phyloP scores from a whole-genome alignment of 2,797 vertebrate species.

The Dermochelys coriacea region DNA sequence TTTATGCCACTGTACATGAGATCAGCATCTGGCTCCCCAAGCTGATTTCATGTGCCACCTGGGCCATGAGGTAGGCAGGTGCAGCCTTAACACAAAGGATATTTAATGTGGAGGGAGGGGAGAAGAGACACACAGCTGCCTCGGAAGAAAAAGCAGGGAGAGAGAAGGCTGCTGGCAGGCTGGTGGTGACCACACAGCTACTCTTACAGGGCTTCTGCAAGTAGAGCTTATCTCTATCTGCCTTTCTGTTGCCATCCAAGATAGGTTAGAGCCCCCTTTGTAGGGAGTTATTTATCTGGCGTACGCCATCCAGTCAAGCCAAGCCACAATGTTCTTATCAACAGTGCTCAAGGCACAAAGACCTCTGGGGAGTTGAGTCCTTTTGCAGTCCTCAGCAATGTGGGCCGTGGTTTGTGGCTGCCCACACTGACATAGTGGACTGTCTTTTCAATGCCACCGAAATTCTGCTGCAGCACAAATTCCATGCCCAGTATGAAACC shows the following conservation, averaged over 20 bases:
- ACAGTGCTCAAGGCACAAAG: too few species aligned
- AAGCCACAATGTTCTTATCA: too few species aligned
- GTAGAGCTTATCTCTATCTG: not conserved
- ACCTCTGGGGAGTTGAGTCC: too few species aligned
- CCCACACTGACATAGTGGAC: too few species aligned
- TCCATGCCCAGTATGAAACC: too few species aligned
- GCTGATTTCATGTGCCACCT: not conserved
- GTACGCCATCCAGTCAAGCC: too few species aligned
- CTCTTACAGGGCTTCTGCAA: not conserved
- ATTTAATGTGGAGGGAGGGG: not conserved
- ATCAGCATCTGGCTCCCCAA: accelerated
- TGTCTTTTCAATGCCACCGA: too few species aligned
- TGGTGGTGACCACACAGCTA: not conserved
- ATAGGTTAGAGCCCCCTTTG: too few species aligned
- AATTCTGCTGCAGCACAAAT: too few species aligned
- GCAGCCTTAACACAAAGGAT: not conserved
- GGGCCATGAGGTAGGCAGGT: not conserved
- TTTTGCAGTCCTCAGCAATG: too few species aligned
- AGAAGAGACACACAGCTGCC: not conserved
- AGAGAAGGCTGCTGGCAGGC: not conserved
- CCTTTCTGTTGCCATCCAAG: not conserved
- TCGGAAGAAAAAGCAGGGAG: not conserved
- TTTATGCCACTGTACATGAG: not conserved
- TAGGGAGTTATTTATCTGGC: too few species aligned
- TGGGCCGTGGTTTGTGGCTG: too few species aligned